These are phyloP conservation scores for Garrulus glandarius DNA, from an alignment of 2,797 vertebrate genomes.

Conservation along the genomic window DNA sequence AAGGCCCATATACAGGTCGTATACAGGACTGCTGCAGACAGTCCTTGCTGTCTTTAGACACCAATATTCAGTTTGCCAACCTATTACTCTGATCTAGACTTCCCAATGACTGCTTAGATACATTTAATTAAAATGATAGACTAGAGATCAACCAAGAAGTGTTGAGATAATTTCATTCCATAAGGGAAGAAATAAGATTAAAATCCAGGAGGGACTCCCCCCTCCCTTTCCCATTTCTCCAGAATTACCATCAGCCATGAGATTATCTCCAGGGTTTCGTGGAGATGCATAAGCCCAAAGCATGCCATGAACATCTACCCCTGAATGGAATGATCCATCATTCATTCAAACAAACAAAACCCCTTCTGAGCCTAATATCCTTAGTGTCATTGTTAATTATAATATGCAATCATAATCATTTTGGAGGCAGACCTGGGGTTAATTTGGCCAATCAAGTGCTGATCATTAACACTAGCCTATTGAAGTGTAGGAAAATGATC, in stretches of 20 bases:
- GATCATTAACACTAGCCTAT: not conserved
- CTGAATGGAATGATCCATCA: not conserved
- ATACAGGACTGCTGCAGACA: not conserved
- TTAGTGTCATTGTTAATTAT: constrained; percentile 39
- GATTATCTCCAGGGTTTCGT: not conserved
- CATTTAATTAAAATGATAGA: constrained; percentile 23
- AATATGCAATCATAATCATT: constrained; percentile 30
- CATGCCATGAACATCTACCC: not conserved
- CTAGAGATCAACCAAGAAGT: not conserved
- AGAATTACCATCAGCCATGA: not conserved
- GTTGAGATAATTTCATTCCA: not conserved
- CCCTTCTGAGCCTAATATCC: constrained; percentile 47
- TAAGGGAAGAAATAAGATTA: not conserved
- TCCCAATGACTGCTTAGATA: not conserved
- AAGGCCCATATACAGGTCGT: not conserved
- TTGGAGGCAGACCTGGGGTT: constrained; percentile 47
- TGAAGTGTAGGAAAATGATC: constrained; percentile 7
- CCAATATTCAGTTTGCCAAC: not conserved
- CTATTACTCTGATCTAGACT: not conserved
- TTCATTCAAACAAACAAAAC: constrained; percentile 25
- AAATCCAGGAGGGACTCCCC: not conserved
- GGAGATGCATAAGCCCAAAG: not conserved
- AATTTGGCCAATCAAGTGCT: constrained; percentile 40
- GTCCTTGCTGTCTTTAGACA: not conserved
- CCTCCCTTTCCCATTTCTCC: not conserved